These are phyloP conservation scores for Megaceryle alcyon DNA, from an alignment of 2,797 vertebrate genomes.

Conservation along the genomic window DNA sequence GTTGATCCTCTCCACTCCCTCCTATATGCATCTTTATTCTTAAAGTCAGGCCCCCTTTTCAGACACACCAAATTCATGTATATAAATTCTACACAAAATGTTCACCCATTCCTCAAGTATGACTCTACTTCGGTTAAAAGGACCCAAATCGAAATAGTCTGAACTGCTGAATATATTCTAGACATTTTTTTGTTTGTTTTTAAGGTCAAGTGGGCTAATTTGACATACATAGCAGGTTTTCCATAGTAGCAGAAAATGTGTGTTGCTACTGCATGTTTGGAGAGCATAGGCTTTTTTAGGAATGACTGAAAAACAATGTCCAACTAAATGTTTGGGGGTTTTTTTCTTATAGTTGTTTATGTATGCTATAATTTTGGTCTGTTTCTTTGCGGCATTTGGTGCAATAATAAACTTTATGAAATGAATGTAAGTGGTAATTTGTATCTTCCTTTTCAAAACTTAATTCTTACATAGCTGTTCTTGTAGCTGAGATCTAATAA, in stretches of 20 bases:
- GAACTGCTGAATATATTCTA: conserved; percentile 37
- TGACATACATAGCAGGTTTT: conserved; percentile 47
- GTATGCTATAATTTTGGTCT: conserved; percentile 66
- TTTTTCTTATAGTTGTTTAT: conserved; percentile 70
- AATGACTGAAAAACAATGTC: conserved; percentile 69
- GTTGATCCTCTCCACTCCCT: background rate
- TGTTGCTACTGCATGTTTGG: conserved; percentile 66
- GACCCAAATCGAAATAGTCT: background rate
- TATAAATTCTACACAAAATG: background rate
- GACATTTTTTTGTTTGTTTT: background rate
- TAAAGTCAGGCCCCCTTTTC: conserved; percentile 1
- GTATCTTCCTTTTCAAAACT: conserved; percentile 5
- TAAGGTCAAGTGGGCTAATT: background rate
- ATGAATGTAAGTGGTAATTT: conserved; percentile 20
- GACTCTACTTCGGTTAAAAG: background rate
- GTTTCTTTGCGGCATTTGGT: conserved; percentile 80
- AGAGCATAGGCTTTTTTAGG: conserved; percentile 61
- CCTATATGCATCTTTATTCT: background rate
- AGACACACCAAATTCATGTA: background rate
- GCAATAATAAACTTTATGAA: conserved; percentile 85
- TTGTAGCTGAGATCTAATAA: background rate
- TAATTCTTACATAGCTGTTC: background rate
- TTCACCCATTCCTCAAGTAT: background rate
- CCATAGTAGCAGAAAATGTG: conserved; percentile 40
- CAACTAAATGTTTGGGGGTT: background rate